Percentiles rank a stretch among this genome's conserved stretches.
These are phyloP conservation scores for Catonia carolina DNA, from an alignment of 2,888 invertebrate genomes.

Conservation along the genomic window DNA sequence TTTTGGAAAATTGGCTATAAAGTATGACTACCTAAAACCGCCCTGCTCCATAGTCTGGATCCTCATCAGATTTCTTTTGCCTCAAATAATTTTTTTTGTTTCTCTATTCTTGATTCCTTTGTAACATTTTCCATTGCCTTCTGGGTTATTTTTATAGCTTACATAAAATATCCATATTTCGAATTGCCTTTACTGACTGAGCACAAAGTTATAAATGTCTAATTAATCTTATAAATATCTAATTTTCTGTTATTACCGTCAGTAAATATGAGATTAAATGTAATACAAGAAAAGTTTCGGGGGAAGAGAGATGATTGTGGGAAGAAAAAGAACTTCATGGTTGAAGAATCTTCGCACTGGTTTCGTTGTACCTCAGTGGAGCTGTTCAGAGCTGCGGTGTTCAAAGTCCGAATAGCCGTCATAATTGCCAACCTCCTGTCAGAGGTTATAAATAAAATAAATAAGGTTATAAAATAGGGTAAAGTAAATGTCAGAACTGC, in stretches of 20 bases:
- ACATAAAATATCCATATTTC: not conserved
- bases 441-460: too few relatives aligned
- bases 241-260: not conserved
- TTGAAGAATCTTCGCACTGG: too few relatives aligned
- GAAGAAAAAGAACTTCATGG: too few relatives aligned
- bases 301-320: too few relatives aligned
- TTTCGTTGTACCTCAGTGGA: too few relatives aligned
- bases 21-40: not conserved
- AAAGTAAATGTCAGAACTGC: constrained; percentile 1
- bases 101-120: not conserved
- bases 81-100: not conserved
- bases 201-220: not conserved
- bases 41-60: constrained; percentile 1
- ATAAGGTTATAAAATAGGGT: too few relatives aligned
- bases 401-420: too few relatives aligned
- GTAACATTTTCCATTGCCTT: not conserved
- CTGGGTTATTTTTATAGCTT: not conserved
- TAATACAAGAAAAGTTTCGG: too few relatives aligned
- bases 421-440: too few relatives aligned
- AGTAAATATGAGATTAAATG: too few relatives aligned
- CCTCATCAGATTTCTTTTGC: not conserved
- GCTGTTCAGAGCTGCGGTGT: too few relatives aligned
- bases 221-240: not conserved
- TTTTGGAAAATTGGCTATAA: not conserved
- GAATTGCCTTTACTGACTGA: not conserved